These are phyloP conservation scores for Anguilla megastoma DNA, from an alignment of 2,797 vertebrate genomes.

Conservation along the genomic window DNA sequence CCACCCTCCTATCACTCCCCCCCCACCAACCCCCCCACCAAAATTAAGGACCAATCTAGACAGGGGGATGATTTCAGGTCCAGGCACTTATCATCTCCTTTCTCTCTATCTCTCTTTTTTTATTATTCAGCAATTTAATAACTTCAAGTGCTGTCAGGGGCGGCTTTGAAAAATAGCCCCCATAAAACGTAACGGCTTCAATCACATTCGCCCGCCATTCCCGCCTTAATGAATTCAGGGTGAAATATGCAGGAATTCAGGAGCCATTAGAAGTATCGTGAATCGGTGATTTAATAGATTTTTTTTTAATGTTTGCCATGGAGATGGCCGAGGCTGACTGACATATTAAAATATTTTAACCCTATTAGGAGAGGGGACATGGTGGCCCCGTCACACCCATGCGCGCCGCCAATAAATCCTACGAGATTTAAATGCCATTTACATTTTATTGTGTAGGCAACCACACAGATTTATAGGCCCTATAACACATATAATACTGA, in stretches of 20 bases:
- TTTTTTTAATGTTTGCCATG: constrained; percentile 23
- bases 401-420: constrained; percentile 31
- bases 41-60: constrained; percentile 53
- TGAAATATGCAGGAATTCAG: constrained; percentile 74
- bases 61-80: constrained; percentile 63
- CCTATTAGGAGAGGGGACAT: constrained; percentile 33
- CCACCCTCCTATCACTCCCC: constrained; percentile 53
- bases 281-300: constrained; percentile 52
- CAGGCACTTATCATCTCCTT: constrained; percentile 47
- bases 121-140: constrained; percentile 84
- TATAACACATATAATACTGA: constrained; percentile 21
- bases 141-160: constrained; percentile 80
- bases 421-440: constrained; percentile 40
- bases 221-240: constrained; percentile 80
- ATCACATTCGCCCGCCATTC: constrained; percentile 79
- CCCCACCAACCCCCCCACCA: constrained; percentile 69
- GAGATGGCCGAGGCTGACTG: constrained; percentile 16
- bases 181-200: constrained; percentile 84
- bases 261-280: constrained; percentile 76
- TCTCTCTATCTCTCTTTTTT: constrained; percentile 39
- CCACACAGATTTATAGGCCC: constrained; percentile 35
- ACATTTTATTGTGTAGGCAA: constrained; percentile 40
- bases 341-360: constrained; percentile 36
- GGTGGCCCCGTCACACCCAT: background rate
- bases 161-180: constrained; percentile 80